Evolutionary conservation across 2,888 invertebrate species (phyloP).

Genomic region (Ametastegia equiseti): DNA sequence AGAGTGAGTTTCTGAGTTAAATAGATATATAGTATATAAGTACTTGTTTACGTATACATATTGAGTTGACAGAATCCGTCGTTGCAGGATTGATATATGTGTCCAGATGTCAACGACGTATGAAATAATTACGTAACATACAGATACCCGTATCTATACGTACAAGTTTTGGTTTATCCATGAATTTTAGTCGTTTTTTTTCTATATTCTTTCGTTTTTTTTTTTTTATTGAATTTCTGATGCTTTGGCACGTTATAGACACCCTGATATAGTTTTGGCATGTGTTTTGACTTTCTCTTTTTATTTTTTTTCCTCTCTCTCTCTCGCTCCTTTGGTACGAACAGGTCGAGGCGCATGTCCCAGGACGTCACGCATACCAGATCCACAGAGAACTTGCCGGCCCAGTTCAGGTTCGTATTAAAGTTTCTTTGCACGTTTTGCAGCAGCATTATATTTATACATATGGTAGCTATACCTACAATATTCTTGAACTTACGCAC

Average conservation of each 20-base stretch:
- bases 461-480: background rate
- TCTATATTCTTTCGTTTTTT: background rate
- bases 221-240: background rate
- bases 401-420: conserved; percentile 72
- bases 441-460: background rate
- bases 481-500: background rate
- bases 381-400: conserved; percentile 71
- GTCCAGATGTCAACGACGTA: background rate
- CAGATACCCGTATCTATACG: background rate
- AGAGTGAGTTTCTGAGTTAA: conserved; percentile 7
- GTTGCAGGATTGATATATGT: background rate
- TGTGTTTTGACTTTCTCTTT: conserved; percentile 29
- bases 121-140: background rate
- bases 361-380: conserved; percentile 81
- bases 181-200: background rate
- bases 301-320: conserved; percentile 63
- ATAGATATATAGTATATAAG: no score
- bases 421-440: conserved; percentile 10
- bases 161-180: background rate
- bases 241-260: background rate
- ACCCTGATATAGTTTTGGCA: background rate
- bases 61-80: background rate
- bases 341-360: conserved; percentile 92
- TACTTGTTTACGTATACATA: background rate
- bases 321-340: conserved; percentile 78